Evolutionary conservation across 2,888 invertebrate genomes (phyloP).

Genomic region (Plagodis pulveraria): DNA sequence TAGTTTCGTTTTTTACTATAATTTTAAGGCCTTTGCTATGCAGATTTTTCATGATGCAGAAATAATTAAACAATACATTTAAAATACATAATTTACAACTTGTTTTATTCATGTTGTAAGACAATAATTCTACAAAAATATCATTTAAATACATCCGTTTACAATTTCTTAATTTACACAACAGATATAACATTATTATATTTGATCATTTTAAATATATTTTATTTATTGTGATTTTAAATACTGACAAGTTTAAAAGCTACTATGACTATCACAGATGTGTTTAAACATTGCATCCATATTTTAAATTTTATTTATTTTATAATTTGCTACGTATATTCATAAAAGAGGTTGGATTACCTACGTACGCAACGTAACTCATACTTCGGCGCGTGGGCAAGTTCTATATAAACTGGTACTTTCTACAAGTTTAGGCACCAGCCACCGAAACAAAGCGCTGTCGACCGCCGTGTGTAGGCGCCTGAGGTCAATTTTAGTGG

Average conservation of each 20-base stretch:
- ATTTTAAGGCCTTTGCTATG: slow-evolving; percentile 44
- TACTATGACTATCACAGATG: slow-evolving; percentile 78
- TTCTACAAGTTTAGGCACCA: too few species aligned
- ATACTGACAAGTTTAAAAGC: slow-evolving; percentile 77
- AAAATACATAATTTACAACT: slow-evolving; percentile 20
- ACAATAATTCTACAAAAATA: slow-evolving; percentile 52
- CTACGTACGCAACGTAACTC: too few species aligned
- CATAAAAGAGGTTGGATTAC: too few species aligned
- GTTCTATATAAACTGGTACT: too few species aligned
- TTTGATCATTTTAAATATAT: slow-evolving; percentile 44
- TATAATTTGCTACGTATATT: background rate
- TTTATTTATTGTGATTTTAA: slow-evolving; percentile 61
- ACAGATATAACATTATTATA: slow-evolving; percentile 37
- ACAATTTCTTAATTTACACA: slow-evolving; percentile 51
- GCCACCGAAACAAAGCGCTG: too few species aligned
- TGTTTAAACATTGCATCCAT: slow-evolving; percentile 41
- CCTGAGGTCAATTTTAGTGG: too few species aligned
- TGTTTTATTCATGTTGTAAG: slow-evolving; percentile 23
- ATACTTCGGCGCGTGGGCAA: too few species aligned
- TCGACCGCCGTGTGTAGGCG: too few species aligned
- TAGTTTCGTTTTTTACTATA: slow-evolving; percentile 33
- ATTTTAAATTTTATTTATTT: slow-evolving; percentile 6
- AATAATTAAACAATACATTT: slow-evolving; percentile 5
- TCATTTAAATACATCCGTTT: slow-evolving; percentile 44
- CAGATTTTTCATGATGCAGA: slow-evolving; percentile 21